Conservation (phyloP, 2,797 vertebrate species). For the Labeo calbasu region DNA sequence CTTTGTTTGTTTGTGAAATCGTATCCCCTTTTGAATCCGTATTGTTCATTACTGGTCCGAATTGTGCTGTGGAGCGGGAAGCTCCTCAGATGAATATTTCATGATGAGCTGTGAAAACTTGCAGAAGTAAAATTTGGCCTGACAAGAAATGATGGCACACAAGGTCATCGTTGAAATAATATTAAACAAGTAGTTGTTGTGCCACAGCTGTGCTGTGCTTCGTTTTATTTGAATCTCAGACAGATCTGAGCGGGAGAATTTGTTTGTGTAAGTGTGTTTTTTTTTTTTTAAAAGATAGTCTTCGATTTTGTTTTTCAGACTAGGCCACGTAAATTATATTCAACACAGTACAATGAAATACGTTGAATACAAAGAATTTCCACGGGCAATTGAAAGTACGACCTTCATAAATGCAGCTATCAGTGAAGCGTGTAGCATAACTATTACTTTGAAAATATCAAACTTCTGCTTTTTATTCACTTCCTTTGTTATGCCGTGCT, state of each 20-base stretch:
- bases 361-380: slow-evolving; percentile 22
- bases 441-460: slow-evolving; percentile 49
- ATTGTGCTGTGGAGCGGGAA: slow-evolving; percentile 25
- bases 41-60: slow-evolving; percentile 54
- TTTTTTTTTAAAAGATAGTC: not conserved
- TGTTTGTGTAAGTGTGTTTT: not conserved
- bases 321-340: not conserved
- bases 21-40: slow-evolving; percentile 41
- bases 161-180: slow-evolving; percentile 39
- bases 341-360: not conserved
- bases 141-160: slow-evolving; percentile 34
- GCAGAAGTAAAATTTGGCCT: slow-evolving; percentile 5
- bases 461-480: slow-evolving; percentile 35
- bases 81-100: slow-evolving; percentile 49
- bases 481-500: slow-evolving; percentile 49
- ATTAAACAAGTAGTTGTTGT: slow-evolving; percentile 19
- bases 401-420: slow-evolving; percentile 41
- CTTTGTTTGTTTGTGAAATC: slow-evolving; percentile 55
- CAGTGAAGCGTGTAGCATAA: slow-evolving; percentile 38
- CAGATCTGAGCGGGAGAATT: not conserved
- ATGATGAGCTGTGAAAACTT: slow-evolving; percentile 38
- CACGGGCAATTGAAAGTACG: slow-evolving; percentile 27
- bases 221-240: slow-evolving; percentile 5
- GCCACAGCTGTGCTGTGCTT: not conserved
- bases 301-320: slow-evolving; percentile 33